Conservation (phyloP, 2,888 invertebrate genomes). For the Drosophila suboccidentalis region DNA sequence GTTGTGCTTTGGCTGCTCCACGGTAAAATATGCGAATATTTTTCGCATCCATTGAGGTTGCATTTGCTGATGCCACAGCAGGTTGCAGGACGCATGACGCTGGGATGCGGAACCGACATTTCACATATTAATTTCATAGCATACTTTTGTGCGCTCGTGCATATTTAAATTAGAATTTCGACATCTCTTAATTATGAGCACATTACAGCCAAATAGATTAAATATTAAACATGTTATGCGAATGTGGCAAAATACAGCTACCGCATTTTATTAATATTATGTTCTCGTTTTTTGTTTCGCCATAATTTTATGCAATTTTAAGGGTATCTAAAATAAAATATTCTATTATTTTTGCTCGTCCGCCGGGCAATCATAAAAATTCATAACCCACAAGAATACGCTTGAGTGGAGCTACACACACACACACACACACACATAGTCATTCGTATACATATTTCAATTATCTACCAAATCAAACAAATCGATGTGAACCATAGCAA, state of each 20-base stretch:
- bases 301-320: slow-evolving; percentile 47
- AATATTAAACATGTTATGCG: slow-evolving; percentile 59
- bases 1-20: slow-evolving; percentile 6
- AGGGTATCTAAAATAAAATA: slow-evolving; percentile 48
- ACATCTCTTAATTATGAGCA: slow-evolving; percentile 68
- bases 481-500: slow-evolving; percentile 30
- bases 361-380: slow-evolving; percentile 66
- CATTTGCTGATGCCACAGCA: slow-evolving; percentile 11
- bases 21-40: slow-evolving; percentile 44
- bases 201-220: slow-evolving; percentile 67
- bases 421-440: slow-evolving; percentile 10
- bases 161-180: slow-evolving; percentile 46
- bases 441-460: slow-evolving; percentile 54
- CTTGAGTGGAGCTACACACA: slow-evolving; percentile 37
- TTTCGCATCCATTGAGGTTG: slow-evolving; percentile 25
- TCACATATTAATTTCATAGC: slow-evolving; percentile 35
- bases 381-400: slow-evolving; percentile 64
- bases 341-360: slow-evolving; percentile 61
- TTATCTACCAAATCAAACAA: slow-evolving; percentile 59
- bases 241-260: slow-evolving; percentile 25
- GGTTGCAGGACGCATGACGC: background rate
- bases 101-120: slow-evolving; percentile 6
- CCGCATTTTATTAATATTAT: slow-evolving; percentile 39
- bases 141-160: slow-evolving; percentile 41
- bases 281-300: slow-evolving; percentile 2